These are phyloP conservation scores for Bactericera cockerelli DNA, from an alignment of 1,140 invertebrate species.

Conservation along the genomic window DNA sequence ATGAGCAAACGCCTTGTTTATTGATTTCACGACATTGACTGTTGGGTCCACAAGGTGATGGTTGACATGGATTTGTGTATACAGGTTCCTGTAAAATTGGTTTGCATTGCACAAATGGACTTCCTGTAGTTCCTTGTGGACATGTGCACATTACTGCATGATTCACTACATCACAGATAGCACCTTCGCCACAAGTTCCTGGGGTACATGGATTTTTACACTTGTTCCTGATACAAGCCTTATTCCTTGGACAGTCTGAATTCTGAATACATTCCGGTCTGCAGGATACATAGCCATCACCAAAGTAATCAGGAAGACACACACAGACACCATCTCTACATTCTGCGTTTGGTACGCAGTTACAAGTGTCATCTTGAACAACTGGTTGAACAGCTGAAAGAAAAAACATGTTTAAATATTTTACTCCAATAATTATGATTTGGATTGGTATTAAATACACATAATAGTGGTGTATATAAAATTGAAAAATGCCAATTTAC, in stretches of 20 bases:
- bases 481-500: too few relatives aligned
- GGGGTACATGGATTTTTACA: slow-evolving; percentile 51
- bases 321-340: slow-evolving; percentile 44
- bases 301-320: slow-evolving; percentile 42
- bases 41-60: slow-evolving; percentile 50
- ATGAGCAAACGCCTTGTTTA: slow-evolving; percentile 38
- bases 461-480: too few relatives aligned
- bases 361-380: slow-evolving; percentile 30
- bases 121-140: slow-evolving; percentile 56
- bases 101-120: slow-evolving; percentile 55
- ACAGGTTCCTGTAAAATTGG: slow-evolving; percentile 12
- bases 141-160: slow-evolving; percentile 67
- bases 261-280: slow-evolving; percentile 44
- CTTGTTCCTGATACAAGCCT: slow-evolving; percentile 51
- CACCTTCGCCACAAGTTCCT: slow-evolving; percentile 43
- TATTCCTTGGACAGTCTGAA: slow-evolving; percentile 41
- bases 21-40: slow-evolving; percentile 39
- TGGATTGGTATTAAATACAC: too few relatives aligned
- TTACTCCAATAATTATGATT: too few relatives aligned
- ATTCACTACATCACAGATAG: slow-evolving; percentile 51
- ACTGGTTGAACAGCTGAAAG: slow-evolving; percentile 14
- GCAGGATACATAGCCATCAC: slow-evolving; percentile 44
- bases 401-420: too few relatives aligned
- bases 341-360: slow-evolving; percentile 50
- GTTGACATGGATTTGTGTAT: slow-evolving; percentile 32